A percentile compares a stretch with the other conserved stretches of the same genome.
These are phyloP conservation scores for Tachina grossa DNA, from an alignment of 2,888 invertebrate genomes.

Conservation along the genomic window DNA sequence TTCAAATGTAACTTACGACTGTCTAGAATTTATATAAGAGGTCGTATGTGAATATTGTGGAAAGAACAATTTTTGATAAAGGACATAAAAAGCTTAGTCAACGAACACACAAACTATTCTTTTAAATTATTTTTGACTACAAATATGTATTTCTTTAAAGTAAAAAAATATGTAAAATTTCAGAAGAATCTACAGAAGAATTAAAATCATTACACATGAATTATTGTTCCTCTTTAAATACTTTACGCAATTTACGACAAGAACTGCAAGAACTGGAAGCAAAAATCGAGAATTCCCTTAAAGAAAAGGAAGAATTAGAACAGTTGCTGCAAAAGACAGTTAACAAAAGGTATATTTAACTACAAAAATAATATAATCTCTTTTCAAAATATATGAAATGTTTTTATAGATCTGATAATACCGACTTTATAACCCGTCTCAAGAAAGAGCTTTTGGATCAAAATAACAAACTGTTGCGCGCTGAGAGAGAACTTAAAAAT, in stretches of 20 bases:
- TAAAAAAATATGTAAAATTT: not conserved
- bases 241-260: conserved; percentile 76
- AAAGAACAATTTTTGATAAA: too few species aligned
- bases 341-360: conserved; percentile 73
- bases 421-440: conserved; percentile 78
- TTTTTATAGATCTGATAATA: conserved; percentile 75
- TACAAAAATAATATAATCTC: not conserved
- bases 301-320: conserved; percentile 76
- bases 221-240: conserved; percentile 76
- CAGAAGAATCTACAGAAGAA: conserved; percentile 72
- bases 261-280: conserved; percentile 75
- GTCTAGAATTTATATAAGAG: too few species aligned
- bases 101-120: too few species aligned
- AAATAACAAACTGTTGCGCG: conserved; percentile 80
- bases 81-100: too few species aligned
- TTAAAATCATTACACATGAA: conserved; percentile 74
- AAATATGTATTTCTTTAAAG: not conserved
- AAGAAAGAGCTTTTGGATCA: conserved; percentile 81
- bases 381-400: not conserved
- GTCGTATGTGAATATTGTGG: too few species aligned
- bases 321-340: conserved; percentile 73
- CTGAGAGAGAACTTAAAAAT: conserved; percentile 80
- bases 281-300: conserved; percentile 73
- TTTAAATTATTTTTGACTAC: too few species aligned
- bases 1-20: too few species aligned